These are phyloP conservation scores for Rhea americana DNA, from an alignment of 2,113 vertebrate species.

Conservation along the genomic window DNA sequence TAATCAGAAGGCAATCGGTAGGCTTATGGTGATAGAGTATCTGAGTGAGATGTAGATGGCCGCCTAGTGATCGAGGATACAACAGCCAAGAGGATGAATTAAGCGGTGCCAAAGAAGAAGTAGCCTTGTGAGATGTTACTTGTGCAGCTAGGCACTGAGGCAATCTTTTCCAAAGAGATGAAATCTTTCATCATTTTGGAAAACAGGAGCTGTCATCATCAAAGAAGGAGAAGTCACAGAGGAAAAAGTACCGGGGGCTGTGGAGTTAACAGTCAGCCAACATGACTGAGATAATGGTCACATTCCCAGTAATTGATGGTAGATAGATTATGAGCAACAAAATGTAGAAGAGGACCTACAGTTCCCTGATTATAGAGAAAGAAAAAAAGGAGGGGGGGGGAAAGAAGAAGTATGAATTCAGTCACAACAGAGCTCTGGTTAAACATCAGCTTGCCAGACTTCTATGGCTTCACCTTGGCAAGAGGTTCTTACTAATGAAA, in stretches of 20 bases:
- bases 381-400: background rate
- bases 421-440: background rate
- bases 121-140: background rate
- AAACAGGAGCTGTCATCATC: background rate
- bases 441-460: background rate
- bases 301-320: background rate
- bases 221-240: background rate
- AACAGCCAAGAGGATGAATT: background rate
- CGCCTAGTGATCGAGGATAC: background rate
- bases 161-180: background rate
- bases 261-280: background rate
- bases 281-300: background rate
- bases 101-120: background rate
- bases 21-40: background rate
- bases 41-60: background rate
- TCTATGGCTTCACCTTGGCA: background rate
- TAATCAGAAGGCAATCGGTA: background rate
- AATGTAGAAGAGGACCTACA: background rate
- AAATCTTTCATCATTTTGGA: background rate
- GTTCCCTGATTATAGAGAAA: background rate
- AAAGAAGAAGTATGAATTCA: background rate
- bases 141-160: background rate
- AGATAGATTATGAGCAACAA: background rate
- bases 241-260: background rate
- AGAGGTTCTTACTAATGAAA: background rate